These are phyloP conservation scores for Brienomyrus brachyistius DNA, from an alignment of 2,113 vertebrate species.

Conservation along the genomic window DNA sequence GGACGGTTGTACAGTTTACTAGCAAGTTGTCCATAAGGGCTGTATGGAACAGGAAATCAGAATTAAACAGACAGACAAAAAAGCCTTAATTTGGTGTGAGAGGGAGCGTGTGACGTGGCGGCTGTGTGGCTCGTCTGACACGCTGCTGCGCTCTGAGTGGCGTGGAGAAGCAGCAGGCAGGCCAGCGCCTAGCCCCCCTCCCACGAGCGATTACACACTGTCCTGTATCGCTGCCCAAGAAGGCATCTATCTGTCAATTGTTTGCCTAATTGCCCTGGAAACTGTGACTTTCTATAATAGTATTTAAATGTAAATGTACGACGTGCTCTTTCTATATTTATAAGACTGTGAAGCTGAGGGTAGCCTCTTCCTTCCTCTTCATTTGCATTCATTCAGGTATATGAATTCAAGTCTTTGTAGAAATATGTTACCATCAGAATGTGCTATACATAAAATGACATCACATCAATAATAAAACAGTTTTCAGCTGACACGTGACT, in stretches of 20 bases:
- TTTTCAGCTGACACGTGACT: background rate
- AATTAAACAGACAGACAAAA: background rate
- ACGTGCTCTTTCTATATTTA: background rate
- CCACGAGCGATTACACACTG: background rate
- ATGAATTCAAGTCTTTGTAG: background rate
- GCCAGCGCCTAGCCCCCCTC: background rate
- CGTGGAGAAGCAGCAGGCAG: background rate
- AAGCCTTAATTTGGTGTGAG: background rate
- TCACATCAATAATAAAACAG: background rate
- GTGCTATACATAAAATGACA: background rate
- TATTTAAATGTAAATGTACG: background rate
- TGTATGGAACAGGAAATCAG: background rate
- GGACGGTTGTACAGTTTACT: background rate
- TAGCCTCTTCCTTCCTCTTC: background rate
- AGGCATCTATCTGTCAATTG: background rate
- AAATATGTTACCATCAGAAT: background rate
- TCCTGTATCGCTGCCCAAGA: background rate
- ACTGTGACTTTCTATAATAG: background rate
- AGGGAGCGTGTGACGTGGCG: background rate
- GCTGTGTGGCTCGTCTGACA: background rate
- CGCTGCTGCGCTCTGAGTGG: background rate
- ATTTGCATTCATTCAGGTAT: background rate
- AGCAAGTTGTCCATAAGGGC: background rate
- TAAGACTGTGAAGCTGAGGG: background rate
- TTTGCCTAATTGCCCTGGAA: background rate